Percentiles rank a stretch among this genome's conserved stretches.
Evolutionary conservation across 2,888 invertebrate species (phyloP).

Genomic region (Melieria crassipennis): DNA sequence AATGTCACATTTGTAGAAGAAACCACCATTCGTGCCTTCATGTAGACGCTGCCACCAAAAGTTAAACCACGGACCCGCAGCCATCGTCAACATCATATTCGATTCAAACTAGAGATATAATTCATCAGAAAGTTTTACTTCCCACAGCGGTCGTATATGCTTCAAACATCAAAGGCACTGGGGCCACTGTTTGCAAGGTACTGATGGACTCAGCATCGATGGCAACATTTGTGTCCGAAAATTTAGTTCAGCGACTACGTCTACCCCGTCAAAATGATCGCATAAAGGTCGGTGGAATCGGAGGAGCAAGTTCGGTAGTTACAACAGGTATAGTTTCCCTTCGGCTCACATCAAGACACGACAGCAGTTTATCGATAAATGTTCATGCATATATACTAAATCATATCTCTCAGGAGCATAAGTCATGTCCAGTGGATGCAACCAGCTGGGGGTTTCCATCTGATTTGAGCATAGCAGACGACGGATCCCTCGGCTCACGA

Average conservation of each 20-base stretch:
- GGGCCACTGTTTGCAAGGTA: not conserved
- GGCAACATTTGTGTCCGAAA: not conserved
- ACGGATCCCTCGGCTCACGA: not conserved
- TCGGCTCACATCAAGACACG: not conserved
- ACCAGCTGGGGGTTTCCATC: not conserved
- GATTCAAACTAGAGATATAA: not conserved
- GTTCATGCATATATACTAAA: constrained; percentile 8
- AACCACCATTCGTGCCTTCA: constrained; percentile 15
- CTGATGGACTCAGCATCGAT: constrained; percentile 20
- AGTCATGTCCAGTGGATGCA: constrained; percentile 1
- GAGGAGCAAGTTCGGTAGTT: not conserved
- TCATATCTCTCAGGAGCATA: not conserved
- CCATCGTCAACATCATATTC: constrained; percentile 3
- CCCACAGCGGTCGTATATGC: constrained; percentile 16
- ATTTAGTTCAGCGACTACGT: constrained; percentile 6
- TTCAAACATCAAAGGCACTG: not conserved
- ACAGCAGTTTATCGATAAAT: not conserved
- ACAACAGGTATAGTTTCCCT: not conserved
- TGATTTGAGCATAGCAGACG: not conserved
- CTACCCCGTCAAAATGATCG: too few species aligned
- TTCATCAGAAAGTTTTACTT: constrained; percentile 19
- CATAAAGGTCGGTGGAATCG: constrained; percentile 9
- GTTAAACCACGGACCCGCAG: not conserved
- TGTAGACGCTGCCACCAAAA: not conserved
- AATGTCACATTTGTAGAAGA: constrained; percentile 5